phyloP scores from a whole-genome alignment of 1,140 invertebrate species.

The Trigoniulus corallinus region DNA sequence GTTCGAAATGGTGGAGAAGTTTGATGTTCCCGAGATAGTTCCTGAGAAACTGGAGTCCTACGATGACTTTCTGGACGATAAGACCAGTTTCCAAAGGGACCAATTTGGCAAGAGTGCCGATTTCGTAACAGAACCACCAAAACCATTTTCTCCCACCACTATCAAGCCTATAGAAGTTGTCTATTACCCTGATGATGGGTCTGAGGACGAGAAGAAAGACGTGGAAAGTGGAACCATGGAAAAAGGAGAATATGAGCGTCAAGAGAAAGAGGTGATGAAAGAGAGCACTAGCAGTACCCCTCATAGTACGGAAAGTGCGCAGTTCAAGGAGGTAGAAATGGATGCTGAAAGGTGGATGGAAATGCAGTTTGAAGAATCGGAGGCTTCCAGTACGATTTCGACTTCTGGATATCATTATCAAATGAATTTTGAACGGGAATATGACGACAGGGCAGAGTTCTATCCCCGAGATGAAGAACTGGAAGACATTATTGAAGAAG shows the following conservation, averaged over 20 bases:
- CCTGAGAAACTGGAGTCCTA: slow-evolving; percentile 48
- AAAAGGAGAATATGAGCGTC: slow-evolving; percentile 35
- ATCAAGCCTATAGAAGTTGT: neutral
- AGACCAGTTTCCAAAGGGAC: no score
- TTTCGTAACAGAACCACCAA: no score
- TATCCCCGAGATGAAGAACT: slow-evolving; percentile 33
- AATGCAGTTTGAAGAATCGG: slow-evolving; percentile 57
- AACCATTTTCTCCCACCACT: neutral
- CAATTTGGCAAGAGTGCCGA: no score
- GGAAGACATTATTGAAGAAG: slow-evolving; percentile 68
- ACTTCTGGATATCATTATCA: slow-evolving; percentile 49
- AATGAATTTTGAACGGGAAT: slow-evolving; percentile 28
- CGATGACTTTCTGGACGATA: no score
- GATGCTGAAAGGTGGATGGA: slow-evolving; percentile 73
- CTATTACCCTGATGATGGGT: slow-evolving; percentile 43
- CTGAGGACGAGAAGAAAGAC: slow-evolving; percentile 29
- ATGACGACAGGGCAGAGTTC: slow-evolving; percentile 1
- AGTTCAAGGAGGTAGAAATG: slow-evolving; percentile 35
- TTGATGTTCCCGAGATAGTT: slow-evolving; percentile 59
- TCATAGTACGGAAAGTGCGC: slow-evolving; percentile 11
- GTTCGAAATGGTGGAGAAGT: slow-evolving; percentile 64
- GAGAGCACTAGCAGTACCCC: slow-evolving; percentile 20
- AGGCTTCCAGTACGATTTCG: neutral
- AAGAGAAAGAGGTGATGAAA: slow-evolving; percentile 28
- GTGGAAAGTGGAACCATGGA: slow-evolving; percentile 35